phyloP scores from a whole-genome alignment of 2,113 vertebrate species.

The Bombycilla garrulus region DNA sequence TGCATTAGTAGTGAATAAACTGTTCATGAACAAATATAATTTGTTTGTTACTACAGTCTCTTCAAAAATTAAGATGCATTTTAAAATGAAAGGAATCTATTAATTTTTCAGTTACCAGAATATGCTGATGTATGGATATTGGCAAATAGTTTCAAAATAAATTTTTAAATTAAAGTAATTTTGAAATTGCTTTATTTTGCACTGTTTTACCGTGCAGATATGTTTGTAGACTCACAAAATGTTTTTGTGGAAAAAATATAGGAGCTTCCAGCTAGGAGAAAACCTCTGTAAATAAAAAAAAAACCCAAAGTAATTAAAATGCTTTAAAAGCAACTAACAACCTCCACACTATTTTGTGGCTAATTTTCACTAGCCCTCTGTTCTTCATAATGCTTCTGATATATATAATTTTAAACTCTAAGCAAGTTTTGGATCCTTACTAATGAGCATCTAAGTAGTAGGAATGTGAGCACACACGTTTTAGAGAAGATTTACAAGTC shows the following conservation, averaged over 20 bases:
- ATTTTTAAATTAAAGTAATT: background rate
- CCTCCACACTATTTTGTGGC: background rate
- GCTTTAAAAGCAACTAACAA: background rate
- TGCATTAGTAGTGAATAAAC: background rate
- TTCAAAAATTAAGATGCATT: background rate
- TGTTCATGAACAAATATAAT: background rate
- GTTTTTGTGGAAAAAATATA: background rate
- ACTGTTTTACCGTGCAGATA: background rate
- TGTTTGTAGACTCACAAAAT: background rate
- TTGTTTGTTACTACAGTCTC: background rate
- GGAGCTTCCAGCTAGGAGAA: background rate
- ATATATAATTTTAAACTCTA: background rate
- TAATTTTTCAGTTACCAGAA: background rate
- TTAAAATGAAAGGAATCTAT: background rate
- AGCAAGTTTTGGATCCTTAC: background rate
- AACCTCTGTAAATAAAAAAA: background rate
- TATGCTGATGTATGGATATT: background rate
- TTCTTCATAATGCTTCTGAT: background rate
- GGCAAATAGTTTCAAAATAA: background rate
- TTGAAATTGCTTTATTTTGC: background rate
- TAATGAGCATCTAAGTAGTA: background rate
- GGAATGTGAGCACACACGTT: background rate
- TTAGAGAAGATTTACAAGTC: constrained; percentile 72
- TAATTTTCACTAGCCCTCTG: background rate
- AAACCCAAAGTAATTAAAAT: background rate